These are phyloP conservation scores for Ceyx erithaca DNA, from an alignment of 2,797 vertebrate species.

Conservation along the genomic window DNA sequence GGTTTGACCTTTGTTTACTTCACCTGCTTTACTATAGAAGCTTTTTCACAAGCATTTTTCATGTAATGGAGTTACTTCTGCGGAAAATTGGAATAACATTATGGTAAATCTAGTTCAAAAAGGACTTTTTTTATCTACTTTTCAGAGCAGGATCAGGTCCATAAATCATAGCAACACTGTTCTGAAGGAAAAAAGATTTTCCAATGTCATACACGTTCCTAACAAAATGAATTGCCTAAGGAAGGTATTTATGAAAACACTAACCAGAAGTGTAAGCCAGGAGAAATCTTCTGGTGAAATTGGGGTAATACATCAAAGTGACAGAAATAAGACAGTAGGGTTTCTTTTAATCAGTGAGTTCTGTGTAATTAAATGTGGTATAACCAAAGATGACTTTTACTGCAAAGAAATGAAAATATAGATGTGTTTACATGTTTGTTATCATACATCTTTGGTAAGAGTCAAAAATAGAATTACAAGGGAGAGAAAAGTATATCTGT, in stretches of 20 bases:
- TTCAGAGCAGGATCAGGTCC: constrained; percentile 16
- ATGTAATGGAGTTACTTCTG: constrained; percentile 31
- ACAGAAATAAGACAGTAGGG: constrained; percentile 54
- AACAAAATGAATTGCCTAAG: constrained; percentile 46
- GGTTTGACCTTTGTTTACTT: neutral
- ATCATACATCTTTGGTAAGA: neutral
- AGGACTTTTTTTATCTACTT: constrained; percentile 24
- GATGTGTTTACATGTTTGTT: neutral
- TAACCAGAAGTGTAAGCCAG: constrained; percentile 28
- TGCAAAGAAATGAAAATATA: constrained; percentile 23
- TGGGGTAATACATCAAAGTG: constrained; percentile 54
- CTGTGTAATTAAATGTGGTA: constrained; percentile 38
- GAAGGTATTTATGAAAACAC: constrained; percentile 53
- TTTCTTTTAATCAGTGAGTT: constrained; percentile 48
- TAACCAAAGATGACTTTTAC: neutral
- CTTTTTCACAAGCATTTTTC: neutral
- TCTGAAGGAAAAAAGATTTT: constrained; percentile 25
- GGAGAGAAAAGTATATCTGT: neutral
- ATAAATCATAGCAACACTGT: constrained; percentile 35
- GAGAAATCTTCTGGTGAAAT: constrained; percentile 41
- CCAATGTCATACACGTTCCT: constrained; percentile 16
- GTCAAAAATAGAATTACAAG: neutral
- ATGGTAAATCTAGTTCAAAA: neutral
- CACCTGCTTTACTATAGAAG: neutral
- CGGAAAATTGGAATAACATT: constrained; percentile 12